phyloP scores from a whole-genome alignment of 2,113 vertebrate species.

The Platichthys flesus region DNA sequence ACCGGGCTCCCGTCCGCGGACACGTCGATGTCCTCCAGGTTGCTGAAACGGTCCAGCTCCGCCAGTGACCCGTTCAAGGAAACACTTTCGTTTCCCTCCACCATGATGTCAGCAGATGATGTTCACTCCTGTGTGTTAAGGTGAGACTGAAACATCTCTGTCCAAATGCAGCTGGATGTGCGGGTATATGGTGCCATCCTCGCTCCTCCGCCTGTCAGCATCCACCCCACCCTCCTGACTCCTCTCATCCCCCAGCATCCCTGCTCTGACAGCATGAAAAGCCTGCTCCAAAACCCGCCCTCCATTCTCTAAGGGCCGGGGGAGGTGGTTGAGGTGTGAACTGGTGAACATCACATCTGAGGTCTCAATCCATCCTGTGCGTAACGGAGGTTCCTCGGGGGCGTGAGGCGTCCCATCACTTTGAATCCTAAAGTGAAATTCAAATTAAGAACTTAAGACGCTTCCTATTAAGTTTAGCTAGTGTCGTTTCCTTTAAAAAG shows the following conservation, averaged over 20 bases:
- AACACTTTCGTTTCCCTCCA: slow-evolving; percentile 52
- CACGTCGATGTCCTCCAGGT: slow-evolving; percentile 76
- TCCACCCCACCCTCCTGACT: slow-evolving; percentile 1
- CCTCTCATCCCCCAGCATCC: neutral
- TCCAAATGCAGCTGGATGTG: neutral
- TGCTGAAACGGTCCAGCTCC: slow-evolving; percentile 59
- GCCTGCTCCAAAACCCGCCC: neutral
- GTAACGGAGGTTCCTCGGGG: neutral
- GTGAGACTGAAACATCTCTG: neutral
- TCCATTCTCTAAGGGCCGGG: neutral
- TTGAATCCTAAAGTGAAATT: neutral
- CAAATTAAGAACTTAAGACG: neutral
- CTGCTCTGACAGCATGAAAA: neutral
- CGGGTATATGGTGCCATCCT: neutral
- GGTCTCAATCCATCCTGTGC: slow-evolving; percentile 3
- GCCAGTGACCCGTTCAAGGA: slow-evolving; percentile 61
- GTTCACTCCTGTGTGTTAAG: neutral
- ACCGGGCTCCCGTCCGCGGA: slow-evolving; percentile 69
- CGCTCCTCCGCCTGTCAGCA: slow-evolving; percentile 3
- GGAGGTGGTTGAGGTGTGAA: neutral
- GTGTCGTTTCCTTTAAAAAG: neutral
- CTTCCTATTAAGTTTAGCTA: neutral
- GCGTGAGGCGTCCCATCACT: no score
- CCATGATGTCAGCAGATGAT: slow-evolving; percentile 28
- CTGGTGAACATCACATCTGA: neutral